These are phyloP conservation scores for Chorisops tibialis DNA, from an alignment of 2,888 invertebrate genomes.

Conservation along the genomic window DNA sequence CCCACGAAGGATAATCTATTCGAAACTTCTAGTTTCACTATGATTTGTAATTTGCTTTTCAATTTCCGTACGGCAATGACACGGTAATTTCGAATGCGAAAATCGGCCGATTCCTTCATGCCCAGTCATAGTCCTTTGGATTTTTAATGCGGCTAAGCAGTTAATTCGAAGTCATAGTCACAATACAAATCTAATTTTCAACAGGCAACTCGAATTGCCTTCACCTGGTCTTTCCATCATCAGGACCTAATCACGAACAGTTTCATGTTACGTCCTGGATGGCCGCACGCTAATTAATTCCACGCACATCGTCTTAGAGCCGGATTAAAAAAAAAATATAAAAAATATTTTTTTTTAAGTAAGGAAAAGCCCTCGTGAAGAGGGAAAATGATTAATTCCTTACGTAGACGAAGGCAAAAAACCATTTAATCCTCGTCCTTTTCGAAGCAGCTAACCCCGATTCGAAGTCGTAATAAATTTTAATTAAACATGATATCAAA, in stretches of 20 bases:
- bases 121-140: not conserved
- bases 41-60: not conserved
- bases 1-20: no score
- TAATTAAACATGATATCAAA: slow-evolving; percentile 34
- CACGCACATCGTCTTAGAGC: slow-evolving; percentile 27
- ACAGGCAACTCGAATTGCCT: slow-evolving; percentile 14
- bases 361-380: slow-evolving; percentile 13
- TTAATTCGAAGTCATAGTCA: slow-evolving; percentile 3
- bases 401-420: slow-evolving; percentile 10
- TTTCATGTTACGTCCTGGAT: slow-evolving; percentile 27
- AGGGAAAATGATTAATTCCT: slow-evolving; percentile 23
- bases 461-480: slow-evolving; percentile 32
- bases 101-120: not conserved
- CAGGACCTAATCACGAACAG: slow-evolving; percentile 30
- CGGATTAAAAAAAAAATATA: no score
- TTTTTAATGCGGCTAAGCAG: not conserved
- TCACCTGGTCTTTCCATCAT: slow-evolving; percentile 19
- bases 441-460: not conserved
- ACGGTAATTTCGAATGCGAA: slow-evolving; percentile 17
- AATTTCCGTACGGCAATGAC: slow-evolving; percentile 9
- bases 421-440: slow-evolving; percentile 24
- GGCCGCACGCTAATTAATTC: slow-evolving; percentile 29
- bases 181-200: slow-evolving; percentile 23
- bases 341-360: no score
- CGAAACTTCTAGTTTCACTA: no score